Evolutionary conservation across 2,888 invertebrate genomes (phyloP).

Genomic region (Oscheius sp.): DNA sequence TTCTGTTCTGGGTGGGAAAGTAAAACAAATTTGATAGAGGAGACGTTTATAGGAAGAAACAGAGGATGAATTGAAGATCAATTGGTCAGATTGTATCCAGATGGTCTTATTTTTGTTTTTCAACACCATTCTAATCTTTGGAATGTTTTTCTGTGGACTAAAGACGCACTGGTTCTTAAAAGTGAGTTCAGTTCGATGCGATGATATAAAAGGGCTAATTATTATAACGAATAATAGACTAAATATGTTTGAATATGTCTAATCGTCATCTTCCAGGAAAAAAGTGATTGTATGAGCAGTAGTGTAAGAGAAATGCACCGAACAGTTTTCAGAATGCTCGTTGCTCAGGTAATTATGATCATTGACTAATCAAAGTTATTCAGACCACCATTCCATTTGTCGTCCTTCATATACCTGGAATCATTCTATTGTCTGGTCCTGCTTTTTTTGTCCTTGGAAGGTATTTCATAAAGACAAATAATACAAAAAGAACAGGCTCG

Average conservation of each 20-base stretch:
- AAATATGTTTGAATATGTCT: too few relatives aligned
- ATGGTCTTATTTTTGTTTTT: not conserved
- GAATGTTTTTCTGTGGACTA: not conserved
- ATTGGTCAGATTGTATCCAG: not conserved
- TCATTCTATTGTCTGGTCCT: conserved; percentile 1
- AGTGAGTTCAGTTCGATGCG: not conserved
- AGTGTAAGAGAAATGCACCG: not conserved
- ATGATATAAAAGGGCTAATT: not conserved
- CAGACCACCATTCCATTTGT: not conserved
- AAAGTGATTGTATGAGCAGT: not conserved
- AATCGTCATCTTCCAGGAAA: too few relatives aligned
- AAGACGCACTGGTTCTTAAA: not conserved
- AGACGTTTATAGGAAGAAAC: not conserved
- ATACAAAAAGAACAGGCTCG: not conserved
- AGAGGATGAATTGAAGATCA: not conserved
- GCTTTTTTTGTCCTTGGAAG: not conserved
- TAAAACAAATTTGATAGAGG: not conserved
- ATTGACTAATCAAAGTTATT: not conserved
- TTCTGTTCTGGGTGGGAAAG: not conserved
- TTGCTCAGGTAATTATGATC: not conserved
- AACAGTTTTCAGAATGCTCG: not conserved
- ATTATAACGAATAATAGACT: too few relatives aligned
- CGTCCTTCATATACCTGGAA: not conserved
- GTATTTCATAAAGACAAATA: not conserved
- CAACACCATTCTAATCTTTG: not conserved